Base-by-base conservation (phyloP, 1,140 invertebrate species). In the Macrotrachela quadricornifera region DNA sequence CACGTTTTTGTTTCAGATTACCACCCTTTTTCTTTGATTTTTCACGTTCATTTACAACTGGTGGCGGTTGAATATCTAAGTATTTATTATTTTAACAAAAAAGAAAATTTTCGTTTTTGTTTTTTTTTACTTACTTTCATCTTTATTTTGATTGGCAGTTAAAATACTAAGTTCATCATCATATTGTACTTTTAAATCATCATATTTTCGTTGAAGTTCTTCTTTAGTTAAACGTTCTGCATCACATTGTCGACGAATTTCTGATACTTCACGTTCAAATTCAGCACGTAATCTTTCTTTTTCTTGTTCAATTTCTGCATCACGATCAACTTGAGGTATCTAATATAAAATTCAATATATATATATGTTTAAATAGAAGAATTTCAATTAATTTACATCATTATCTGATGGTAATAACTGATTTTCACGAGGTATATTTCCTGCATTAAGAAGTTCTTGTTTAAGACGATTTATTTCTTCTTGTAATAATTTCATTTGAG, bases 141-240 rank as follows among this genome's bases (percentile, higher is more conserved):
- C 21, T 30, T 2, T 30, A 30, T 2, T 30, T 30, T 30, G 21
- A 30, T 30, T 30, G 8, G 3, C 8, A 38, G 69, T 70, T 17
- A 74, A 66, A 57, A 63, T 62, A 14, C 65, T 58, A 38, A 76
- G 58, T 56, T 76, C 71, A 36, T 67, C 62, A 58, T 79, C 74
- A 60, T 79, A 79, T 48, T 74, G 69, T 39, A 64, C 60, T 56
- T 72, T 71, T 15, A 79, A 62, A 55, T 71, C 67, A 41, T 67
- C 61, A 58, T 79, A 72, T 60, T 79, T 76, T 42, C 72, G 63
- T 62, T 77, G 71, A 6, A 79, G 63, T 59, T 74, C 71, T 13
- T 68, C 71, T 57, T 78, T 77, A 56, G 64, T 73, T 49, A 71
- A 63, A 61, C 76, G 73, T 61, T 78, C 77, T 44, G 68, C 64